phyloP scores from a whole-genome alignment of 2,888 invertebrate genomes.

The Melieria picta region DNA sequence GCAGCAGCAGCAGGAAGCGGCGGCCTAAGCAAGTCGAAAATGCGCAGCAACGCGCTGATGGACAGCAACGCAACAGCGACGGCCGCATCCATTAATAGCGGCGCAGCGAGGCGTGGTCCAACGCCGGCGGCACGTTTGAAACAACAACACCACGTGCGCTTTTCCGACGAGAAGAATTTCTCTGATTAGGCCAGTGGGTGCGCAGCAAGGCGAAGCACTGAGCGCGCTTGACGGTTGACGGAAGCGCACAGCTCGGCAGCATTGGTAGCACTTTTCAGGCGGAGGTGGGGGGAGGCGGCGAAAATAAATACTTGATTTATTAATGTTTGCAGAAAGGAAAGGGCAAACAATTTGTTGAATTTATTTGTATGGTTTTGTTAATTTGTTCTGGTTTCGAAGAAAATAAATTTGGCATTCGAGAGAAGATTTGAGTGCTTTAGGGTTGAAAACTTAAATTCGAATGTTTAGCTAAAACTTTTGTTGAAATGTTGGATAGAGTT shows the following conservation, averaged over 20 bases:
- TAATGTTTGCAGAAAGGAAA: neutral
- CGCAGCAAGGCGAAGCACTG: too few relatives aligned
- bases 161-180: slow-evolving; percentile 62
- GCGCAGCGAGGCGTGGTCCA: slow-evolving; percentile 38
- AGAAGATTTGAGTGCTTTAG: too few relatives aligned
- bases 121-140: slow-evolving; percentile 48
- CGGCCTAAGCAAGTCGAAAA: too few relatives aligned
- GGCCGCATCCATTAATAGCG: slow-evolving; percentile 32
- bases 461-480: too few relatives aligned
- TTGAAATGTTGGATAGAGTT: too few relatives aligned
- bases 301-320: neutral
- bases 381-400: neutral
- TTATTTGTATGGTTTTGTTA: neutral
- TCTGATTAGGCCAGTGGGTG: slow-evolving; percentile 50
- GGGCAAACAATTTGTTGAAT: too few relatives aligned
- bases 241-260: neutral
- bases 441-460: too few relatives aligned
- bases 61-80: slow-evolving; percentile 20
- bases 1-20: slow-evolving; percentile 23
- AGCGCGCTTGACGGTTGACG: too few relatives aligned
- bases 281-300: neutral
- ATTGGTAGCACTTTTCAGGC: neutral
- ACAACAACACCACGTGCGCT: slow-evolving; percentile 61
- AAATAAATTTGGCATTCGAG: too few relatives aligned
- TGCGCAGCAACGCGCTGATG: neutral